These are phyloP conservation scores for Musca domestica DNA, from an alignment of 1,140 invertebrate species.

Conservation along the genomic window DNA sequence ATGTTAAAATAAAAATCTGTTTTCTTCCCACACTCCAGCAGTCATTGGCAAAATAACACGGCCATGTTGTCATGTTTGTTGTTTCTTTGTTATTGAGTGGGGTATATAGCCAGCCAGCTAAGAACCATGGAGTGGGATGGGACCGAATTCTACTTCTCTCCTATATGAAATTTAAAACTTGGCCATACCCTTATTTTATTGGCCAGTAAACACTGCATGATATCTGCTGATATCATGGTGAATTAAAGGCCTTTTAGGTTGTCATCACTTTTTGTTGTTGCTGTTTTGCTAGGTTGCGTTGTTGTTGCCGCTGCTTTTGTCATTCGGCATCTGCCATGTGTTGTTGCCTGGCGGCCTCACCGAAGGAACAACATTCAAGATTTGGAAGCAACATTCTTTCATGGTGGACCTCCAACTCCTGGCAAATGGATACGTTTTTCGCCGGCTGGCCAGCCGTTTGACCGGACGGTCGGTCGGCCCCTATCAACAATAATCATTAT, in stretches of 20 bases:
- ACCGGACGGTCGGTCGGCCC: conserved; percentile 4
- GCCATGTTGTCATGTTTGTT: neutral
- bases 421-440: too few species aligned
- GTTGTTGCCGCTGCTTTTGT: too few species aligned
- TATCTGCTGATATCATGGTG: conserved; percentile 16
- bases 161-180: conserved; percentile 22
- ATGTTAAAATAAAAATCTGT: conserved; percentile 21
- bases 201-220: conserved; percentile 18
- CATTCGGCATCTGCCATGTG: too few species aligned
- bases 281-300: too few species aligned
- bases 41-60: conserved; percentile 9
- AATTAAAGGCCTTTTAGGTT: conserved; percentile 18
- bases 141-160: neutral
- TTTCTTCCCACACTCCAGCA: conserved; percentile 13
- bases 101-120: too few species aligned
- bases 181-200: conserved; percentile 14
- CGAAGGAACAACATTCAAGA: too few species aligned
- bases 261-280: conserved; percentile 10
- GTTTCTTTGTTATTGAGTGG: neutral
- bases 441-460: neutral
- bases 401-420: too few species aligned
- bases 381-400: too few species aligned
- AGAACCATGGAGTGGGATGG: too few species aligned
- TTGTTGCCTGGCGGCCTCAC: too few species aligned
- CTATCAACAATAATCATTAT: conserved; percentile 21